Evolutionary conservation across 2,888 invertebrate species (phyloP).

Genomic region (Dicranocentrus wangi): DNA sequence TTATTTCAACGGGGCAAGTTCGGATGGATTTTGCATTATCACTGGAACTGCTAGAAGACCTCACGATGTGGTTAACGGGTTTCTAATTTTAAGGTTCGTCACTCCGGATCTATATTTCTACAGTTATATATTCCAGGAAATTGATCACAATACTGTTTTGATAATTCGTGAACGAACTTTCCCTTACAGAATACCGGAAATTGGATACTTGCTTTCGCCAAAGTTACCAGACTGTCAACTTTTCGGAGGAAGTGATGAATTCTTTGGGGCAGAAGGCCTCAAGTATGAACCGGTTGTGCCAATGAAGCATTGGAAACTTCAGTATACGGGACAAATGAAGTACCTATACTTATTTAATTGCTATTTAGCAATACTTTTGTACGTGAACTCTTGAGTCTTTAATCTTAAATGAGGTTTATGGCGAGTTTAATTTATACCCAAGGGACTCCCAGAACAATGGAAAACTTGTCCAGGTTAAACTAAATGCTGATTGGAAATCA

Average conservation of each 20-base stretch:
- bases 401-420: too few relatives aligned
- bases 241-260: constrained; percentile 78
- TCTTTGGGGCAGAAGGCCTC: constrained; percentile 83
- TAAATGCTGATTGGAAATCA: constrained; percentile 78
- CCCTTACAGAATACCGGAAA: constrained; percentile 78
- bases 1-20: constrained; percentile 80
- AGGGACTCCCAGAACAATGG: constrained; percentile 76
- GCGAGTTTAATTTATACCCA: too few relatives aligned
- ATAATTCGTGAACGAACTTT: constrained; percentile 8
- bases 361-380: neutral
- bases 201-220: constrained; percentile 82
- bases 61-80: constrained; percentile 79
- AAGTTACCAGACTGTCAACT: constrained; percentile 83
- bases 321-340: constrained; percentile 83
- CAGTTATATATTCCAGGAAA: too few relatives aligned
- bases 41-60: constrained; percentile 80
- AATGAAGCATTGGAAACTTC: constrained; percentile 84
- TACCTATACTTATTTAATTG: constrained; percentile 65
- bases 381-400: too few relatives aligned
- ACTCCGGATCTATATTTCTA: too few relatives aligned
- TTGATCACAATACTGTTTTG: too few relatives aligned
- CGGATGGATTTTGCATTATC: constrained; percentile 78
- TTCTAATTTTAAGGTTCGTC: constrained; percentile 79
- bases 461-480: constrained; percentile 78
- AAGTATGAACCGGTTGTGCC: constrained; percentile 81